Evolutionary conservation across 2,113 vertebrate species (phyloP).

Genomic region (Oryzias celebensis): DNA sequence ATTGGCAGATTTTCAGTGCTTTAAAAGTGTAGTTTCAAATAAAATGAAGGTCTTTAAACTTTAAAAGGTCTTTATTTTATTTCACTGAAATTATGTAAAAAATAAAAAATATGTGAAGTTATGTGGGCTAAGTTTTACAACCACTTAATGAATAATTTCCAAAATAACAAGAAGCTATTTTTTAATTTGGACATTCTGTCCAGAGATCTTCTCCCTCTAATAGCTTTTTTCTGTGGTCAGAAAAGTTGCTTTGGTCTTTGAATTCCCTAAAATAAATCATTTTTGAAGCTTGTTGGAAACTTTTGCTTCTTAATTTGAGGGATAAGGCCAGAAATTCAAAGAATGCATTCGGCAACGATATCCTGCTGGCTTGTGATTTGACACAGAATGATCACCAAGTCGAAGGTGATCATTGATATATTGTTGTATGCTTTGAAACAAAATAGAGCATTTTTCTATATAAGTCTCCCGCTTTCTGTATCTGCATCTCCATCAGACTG

Average conservation of each 20-base stretch:
- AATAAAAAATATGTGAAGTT: no score
- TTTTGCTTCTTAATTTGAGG: background rate
- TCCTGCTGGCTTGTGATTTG: background rate
- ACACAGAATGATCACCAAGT: background rate
- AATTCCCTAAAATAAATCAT: background rate
- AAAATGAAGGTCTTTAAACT: background rate
- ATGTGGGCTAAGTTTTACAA: no score
- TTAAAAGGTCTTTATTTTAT: background rate
- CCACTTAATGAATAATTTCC: no score
- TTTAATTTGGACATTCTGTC: no score
- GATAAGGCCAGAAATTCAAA: conserved; percentile 6
- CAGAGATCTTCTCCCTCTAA: no score
- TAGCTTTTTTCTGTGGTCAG: background rate
- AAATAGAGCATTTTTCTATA: background rate
- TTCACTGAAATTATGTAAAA: no score
- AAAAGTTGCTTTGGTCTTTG: conserved; percentile 7
- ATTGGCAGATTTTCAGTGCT: background rate
- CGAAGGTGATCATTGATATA: background rate
- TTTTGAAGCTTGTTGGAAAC: no score
- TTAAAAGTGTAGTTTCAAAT: background rate
- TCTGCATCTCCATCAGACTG: no score
- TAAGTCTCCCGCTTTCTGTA: no score
- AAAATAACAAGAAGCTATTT: no score
- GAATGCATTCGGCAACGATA: conserved; percentile 4
- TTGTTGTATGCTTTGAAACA: background rate